Evolutionary conservation across 1,140 invertebrate genomes (phyloP), one percentile per base, ranked within the genome.

Genomic region (Trachymyrmex septentrionalis): DNA sequence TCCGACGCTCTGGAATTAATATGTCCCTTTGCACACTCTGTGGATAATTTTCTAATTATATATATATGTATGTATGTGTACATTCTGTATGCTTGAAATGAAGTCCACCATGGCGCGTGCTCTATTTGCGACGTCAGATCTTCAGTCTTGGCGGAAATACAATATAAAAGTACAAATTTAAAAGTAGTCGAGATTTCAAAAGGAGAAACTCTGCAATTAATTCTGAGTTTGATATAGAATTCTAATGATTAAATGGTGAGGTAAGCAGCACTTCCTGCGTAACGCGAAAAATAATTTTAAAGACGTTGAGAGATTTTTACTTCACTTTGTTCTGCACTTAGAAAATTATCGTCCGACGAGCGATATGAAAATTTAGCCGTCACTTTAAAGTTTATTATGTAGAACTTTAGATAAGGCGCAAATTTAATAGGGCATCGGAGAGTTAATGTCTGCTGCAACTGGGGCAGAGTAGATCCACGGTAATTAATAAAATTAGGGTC

Each of bases 401-500:
- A 84, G 57, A 84, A 84, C 80, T 84, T 84, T 75, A 75, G 69
- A 75, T 84, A 84, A 84, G 80, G 55, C 24, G 69, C 55, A 84
- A 84, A 84, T 84, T 84, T 71, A 84, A 84, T 75, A 63, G 80
- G 38, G 66, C 69, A 84, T 84, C 80, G 38, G 80, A 82, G 53
- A 69, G 69, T 84, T 84, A 84, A 75, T 84, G 80, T 73, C 80
- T 55, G 69, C 27, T 61, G 80, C 55, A 84, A 75, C 69, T 84
- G 55, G 55, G 57, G 24, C 80, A 50, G 69, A n/a, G 38, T 84
- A 75, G 80, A 84, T 84, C 80, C 80, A 50, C 69, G 69, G 44
- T 84, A 84, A 84, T 84, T 84, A 84, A 84, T 84, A 84, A 84
- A 84, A 84, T 84, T 84, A 84, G 69, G 80, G 69, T 84, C 80